phyloP scores from a whole-genome alignment of 2,113 vertebrate species.

The Mesitornis unicolor region DNA sequence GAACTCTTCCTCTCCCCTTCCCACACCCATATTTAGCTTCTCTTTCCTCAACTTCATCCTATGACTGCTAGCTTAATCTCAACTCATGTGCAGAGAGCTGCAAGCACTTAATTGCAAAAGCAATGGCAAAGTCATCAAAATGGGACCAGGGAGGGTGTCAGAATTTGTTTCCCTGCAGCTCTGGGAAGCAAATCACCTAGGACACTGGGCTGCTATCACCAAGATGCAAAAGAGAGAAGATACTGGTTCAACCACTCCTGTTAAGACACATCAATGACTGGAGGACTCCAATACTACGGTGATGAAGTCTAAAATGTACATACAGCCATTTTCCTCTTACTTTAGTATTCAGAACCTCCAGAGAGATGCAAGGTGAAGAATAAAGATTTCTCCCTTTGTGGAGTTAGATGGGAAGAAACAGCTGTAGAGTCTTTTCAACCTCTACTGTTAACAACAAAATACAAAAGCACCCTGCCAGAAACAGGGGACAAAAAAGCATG shows the following conservation, averaged over 20 bases:
- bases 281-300: neutral
- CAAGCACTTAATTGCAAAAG: neutral
- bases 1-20: neutral
- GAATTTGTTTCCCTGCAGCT: neutral
- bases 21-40: neutral
- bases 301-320: neutral
- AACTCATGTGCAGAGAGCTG: neutral
- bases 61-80: neutral
- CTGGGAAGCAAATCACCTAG: neutral
- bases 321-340: neutral
- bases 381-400: neutral
- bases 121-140: neutral
- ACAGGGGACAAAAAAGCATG: neutral
- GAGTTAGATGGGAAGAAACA: neutral
- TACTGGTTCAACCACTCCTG: neutral
- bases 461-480: neutral
- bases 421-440: neutral
- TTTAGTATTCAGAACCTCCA: neutral
- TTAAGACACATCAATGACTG: neutral
- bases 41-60: neutral
- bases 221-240: neutral
- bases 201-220: neutral
- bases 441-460: neutral
- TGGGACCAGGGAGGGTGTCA: fast-evolving
- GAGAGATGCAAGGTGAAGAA: neutral